Conservation (phyloP, 37 sponge, comb jelly and placozoan species). For the Eunapius fragilis region DNA sequence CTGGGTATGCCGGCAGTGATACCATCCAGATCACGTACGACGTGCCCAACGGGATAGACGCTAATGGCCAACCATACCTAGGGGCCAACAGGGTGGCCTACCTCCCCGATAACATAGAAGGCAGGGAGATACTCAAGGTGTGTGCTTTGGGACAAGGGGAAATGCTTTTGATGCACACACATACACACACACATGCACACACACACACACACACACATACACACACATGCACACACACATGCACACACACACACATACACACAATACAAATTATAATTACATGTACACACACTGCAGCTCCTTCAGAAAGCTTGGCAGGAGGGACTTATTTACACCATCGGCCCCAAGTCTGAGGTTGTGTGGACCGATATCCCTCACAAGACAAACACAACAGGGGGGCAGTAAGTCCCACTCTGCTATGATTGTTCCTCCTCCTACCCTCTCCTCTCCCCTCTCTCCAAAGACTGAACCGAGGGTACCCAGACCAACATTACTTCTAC, state of each 20-base stretch:
- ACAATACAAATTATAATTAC: too few relatives aligned
- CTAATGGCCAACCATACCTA: constrained; percentile 51
- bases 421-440: too few relatives aligned
- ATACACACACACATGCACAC: too few relatives aligned
- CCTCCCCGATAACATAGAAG: constrained; percentile 66
- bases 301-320: constrained; percentile 54
- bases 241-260: too few relatives aligned
- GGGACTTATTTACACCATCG: constrained; percentile 47
- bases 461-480: too few relatives aligned
- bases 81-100: constrained; percentile 66
- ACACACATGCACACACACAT: too few relatives aligned
- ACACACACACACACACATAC: too few relatives aligned
- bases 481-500: too few relatives aligned
- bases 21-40: constrained; percentile 68
- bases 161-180: too few relatives aligned
- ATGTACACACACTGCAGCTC: neutral
- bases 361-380: constrained; percentile 73
- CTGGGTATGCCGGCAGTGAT: constrained; percentile 55
- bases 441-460: too few relatives aligned
- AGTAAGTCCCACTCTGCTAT: constrained; percentile 1
- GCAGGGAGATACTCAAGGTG: constrained; percentile 42
- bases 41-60: constrained; percentile 63
- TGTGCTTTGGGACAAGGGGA: too few relatives aligned
- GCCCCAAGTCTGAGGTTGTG: constrained; percentile 15
- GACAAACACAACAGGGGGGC: constrained; percentile 36